phyloP scores from a whole-genome alignment of 2,888 invertebrate species.

The Carabus problematicus region DNA sequence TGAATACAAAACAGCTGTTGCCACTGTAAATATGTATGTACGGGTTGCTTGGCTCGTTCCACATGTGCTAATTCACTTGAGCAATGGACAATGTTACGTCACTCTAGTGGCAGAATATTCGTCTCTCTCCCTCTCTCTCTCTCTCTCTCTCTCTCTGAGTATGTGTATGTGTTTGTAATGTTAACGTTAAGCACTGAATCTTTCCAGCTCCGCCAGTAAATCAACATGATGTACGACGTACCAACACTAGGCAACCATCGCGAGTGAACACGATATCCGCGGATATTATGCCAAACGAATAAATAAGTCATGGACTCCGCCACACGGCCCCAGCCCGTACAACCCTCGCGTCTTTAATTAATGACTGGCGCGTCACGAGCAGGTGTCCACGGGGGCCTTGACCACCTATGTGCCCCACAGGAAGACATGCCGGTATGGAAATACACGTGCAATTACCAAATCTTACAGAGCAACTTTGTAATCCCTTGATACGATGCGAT shows the following conservation, averaged over 20 bases:
- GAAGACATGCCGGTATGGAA: no score
- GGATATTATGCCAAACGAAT: constrained; percentile 38
- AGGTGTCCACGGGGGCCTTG: constrained; percentile 10
- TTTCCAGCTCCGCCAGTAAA: constrained; percentile 19
- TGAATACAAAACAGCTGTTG: no score
- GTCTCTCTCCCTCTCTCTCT: no score
- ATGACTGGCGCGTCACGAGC: constrained; percentile 1
- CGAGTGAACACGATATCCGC: constrained; percentile 30
- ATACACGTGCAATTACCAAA: no score
- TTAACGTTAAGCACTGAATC: constrained; percentile 19
- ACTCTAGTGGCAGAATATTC: no score
- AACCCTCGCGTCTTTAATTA: constrained; percentile 15
- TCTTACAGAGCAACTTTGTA: no score
- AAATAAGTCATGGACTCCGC: constrained; percentile 28
- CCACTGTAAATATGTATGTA: no score
- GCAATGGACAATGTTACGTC: no score
- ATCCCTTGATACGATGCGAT: no score
- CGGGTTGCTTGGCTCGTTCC: no score
- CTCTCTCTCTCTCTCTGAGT: no score
- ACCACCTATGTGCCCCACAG: not conserved
- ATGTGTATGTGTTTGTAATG: not conserved
- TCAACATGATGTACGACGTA: constrained; percentile 35
- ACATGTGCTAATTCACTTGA: no score
- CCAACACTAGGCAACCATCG: constrained; percentile 17
- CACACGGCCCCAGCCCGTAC: not conserved